phyloP scores from a whole-genome alignment of 2,888 invertebrate species.

The Crepidodera aurea region DNA sequence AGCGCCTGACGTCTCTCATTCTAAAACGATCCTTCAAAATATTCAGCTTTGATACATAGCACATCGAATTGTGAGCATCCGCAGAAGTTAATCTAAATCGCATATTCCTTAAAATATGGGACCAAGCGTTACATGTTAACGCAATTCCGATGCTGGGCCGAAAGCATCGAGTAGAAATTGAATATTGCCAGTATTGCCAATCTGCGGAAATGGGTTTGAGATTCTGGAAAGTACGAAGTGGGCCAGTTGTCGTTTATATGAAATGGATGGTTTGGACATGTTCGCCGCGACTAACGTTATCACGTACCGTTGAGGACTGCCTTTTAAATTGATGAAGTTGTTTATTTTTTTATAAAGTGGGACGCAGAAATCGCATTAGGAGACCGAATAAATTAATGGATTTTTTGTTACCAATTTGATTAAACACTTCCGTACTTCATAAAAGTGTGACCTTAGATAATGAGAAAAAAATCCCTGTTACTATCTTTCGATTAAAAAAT shows the following conservation, averaged over 20 bases:
- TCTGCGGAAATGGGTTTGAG: slow-evolving; percentile 13
- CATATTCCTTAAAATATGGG: slow-evolving; percentile 7
- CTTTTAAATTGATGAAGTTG: slow-evolving; percentile 1
- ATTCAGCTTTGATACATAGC: not conserved
- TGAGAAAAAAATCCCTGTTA: too few relatives aligned
- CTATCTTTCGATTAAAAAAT: too few relatives aligned
- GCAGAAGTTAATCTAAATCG: slow-evolving; percentile 10
- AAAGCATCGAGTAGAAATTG: slow-evolving; percentile 12
- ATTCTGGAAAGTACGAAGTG: slow-evolving; percentile 9
- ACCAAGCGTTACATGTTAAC: not conserved
- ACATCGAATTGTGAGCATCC: slow-evolving; percentile 10
- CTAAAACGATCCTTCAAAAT: not conserved
- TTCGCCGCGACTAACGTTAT: not conserved
- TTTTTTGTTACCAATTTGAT: too few relatives aligned
- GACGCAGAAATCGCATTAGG: too few relatives aligned
- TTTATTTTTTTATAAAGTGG: too few relatives aligned
- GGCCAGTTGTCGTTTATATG: slow-evolving; percentile 7
- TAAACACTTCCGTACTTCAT: too few relatives aligned
- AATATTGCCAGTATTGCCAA: slow-evolving; percentile 5
- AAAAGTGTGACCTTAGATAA: too few relatives aligned
- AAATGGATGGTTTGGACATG: slow-evolving; percentile 8
- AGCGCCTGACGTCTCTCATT: not conserved
- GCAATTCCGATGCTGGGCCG: slow-evolving; percentile 1
- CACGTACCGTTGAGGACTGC: not conserved
- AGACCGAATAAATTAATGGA: too few relatives aligned